These are phyloP conservation scores for Kryphioiulus occultus DNA, from an alignment of 2,888 invertebrate genomes.

Conservation along the genomic window DNA sequence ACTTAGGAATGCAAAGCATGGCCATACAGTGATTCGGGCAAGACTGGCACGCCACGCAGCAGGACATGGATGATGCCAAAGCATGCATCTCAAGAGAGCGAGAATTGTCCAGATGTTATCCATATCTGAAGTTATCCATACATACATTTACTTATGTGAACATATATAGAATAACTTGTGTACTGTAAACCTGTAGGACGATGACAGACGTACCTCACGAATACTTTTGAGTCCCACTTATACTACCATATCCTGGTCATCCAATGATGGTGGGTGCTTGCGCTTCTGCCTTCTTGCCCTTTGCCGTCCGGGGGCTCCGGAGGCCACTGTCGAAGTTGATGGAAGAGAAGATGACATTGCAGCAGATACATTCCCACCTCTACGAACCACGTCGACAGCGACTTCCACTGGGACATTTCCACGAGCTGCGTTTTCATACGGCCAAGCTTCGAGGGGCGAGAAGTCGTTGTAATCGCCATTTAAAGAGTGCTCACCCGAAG, in stretches of 20 bases:
- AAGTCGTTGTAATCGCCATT: conserved; percentile 51
- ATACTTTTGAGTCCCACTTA: background rate
- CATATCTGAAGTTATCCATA: background rate
- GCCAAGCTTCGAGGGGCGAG: background rate
- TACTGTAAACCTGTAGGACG: too few species aligned
- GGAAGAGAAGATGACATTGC: background rate
- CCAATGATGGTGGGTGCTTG: background rate
- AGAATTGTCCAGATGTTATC: background rate
- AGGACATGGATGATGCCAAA: background rate
- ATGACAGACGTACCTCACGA: background rate
- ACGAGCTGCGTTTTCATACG: background rate
- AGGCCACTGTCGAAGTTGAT: background rate
- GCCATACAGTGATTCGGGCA: background rate
- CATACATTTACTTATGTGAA: background rate
- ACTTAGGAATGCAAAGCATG: too few species aligned
- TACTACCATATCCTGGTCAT: conserved; percentile 25
- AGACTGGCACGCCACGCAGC: background rate
- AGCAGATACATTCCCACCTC: background rate
- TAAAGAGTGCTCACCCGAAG: conserved; percentile 51
- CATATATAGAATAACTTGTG: background rate
- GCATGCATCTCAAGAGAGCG: background rate
- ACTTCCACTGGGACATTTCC: conserved; percentile 45
- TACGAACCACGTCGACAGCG: conserved; percentile 47
- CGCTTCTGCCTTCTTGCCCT: background rate
- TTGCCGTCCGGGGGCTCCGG: background rate